These are phyloP conservation scores for Gari tellinella DNA, from an alignment of 2,888 invertebrate species.

Conservation along the genomic window DNA sequence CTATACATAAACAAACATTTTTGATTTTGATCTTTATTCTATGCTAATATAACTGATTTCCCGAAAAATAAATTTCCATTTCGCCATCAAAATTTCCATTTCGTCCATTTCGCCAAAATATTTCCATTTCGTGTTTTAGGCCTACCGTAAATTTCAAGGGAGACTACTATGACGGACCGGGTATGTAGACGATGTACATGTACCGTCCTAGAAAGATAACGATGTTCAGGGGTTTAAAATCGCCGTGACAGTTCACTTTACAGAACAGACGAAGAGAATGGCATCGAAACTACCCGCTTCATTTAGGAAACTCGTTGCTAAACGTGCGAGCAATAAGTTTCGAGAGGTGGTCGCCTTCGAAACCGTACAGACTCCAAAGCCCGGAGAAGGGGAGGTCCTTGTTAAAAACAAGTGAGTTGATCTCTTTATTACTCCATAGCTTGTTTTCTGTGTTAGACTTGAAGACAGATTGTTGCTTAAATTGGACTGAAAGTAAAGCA, in stretches of 20 bases:
- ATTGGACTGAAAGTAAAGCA: too few species aligned
- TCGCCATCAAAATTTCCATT: too few species aligned
- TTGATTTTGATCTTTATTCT: too few species aligned
- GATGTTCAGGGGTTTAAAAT: neutral
- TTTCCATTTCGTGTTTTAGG: too few species aligned
- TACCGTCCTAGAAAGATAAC: neutral
- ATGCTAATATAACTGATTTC: too few species aligned
- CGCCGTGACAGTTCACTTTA: conserved; percentile 21
- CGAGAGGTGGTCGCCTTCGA: conserved; percentile 77
- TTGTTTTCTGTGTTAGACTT: too few species aligned
- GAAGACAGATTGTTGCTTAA: too few species aligned
- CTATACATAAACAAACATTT: too few species aligned
- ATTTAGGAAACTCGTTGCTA: conserved; percentile 77
- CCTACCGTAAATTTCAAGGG: too few species aligned
- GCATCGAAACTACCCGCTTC: conserved; percentile 71
- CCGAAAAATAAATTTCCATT: too few species aligned
- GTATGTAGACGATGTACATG: neutral
- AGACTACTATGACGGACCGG: neutral
- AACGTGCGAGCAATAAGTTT: conserved; percentile 78
- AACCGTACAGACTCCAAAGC: conserved; percentile 72
- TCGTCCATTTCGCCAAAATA: too few species aligned
- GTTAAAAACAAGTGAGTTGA: conserved; percentile 80
- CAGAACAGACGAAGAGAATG: conserved; percentile 44
- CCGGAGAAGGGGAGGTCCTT: conserved; percentile 77
- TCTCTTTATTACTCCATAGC: too few species aligned